Evolutionary conservation across 2,888 invertebrate species (phyloP).

Genomic region (Tinea trinotella): DNA sequence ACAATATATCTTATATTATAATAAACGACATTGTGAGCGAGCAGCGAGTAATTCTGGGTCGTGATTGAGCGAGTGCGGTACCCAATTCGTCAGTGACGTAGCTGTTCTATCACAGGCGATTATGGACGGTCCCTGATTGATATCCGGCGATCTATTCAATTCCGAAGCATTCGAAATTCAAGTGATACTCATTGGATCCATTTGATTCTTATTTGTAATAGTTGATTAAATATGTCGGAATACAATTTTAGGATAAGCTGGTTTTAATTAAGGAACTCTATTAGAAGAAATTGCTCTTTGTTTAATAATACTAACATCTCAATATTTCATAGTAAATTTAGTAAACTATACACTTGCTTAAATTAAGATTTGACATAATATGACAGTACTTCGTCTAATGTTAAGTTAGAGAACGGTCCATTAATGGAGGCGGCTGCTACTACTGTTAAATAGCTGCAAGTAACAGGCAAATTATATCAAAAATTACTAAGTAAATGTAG

Average conservation of each 20-base stretch:
- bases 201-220: neutral
- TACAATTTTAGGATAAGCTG: neutral
- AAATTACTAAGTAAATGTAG: too few relatives aligned
- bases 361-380: too few relatives aligned
- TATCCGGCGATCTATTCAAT: constrained; percentile 11
- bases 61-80: constrained; percentile 6
- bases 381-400: too few relatives aligned
- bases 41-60: neutral
- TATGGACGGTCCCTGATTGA: constrained; percentile 16
- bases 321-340: too few relatives aligned
- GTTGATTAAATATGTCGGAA: neutral
- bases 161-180: neutral
- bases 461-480: too few relatives aligned
- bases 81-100: constrained; percentile 13
- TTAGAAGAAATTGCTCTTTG: too few relatives aligned
- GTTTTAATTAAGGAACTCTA: neutral
- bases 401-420: too few relatives aligned
- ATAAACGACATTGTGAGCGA: neutral
- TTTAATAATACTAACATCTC: too few relatives aligned
- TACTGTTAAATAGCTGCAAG: too few relatives aligned
- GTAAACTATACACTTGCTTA: too few relatives aligned
- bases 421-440: too few relatives aligned
- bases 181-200: neutral
- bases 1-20: neutral
- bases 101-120: constrained; percentile 13